Evolutionary conservation across 92 coral and sea anemone species (phyloP).

Genomic region (Parazoanthus swiftii): DNA sequence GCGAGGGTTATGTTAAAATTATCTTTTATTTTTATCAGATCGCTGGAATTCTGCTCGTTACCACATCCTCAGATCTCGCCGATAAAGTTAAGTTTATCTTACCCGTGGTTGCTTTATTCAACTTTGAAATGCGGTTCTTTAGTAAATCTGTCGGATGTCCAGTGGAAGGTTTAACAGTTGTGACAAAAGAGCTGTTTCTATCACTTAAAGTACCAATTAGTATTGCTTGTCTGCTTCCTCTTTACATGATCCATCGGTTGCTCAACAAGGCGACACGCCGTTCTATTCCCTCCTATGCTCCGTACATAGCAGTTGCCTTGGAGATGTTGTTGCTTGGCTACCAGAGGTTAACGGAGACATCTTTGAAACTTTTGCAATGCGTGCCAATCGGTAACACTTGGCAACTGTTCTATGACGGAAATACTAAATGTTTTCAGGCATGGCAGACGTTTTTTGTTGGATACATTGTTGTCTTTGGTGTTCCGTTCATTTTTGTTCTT

Average conservation of each 20-base stretch:
- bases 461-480: neutral
- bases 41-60: neutral
- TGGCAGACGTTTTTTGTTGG: constrained; percentile 40
- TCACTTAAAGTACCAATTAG: constrained; percentile 35
- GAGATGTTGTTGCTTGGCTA: constrained; percentile 48
- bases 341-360: constrained; percentile 34
- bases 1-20: neutral
- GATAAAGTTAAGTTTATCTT: constrained; percentile 2
- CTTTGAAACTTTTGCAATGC: constrained; percentile 43
- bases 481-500: neutral
- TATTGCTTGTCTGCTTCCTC: neutral
- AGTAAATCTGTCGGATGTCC: constrained; percentile 38
- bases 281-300: neutral
- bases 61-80: neutral
- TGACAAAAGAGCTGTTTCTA: constrained; percentile 48
- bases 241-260: constrained; percentile 21
- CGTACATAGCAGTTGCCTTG: constrained; percentile 27
- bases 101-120: constrained; percentile 29
- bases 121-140: constrained; percentile 32
- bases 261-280: neutral
- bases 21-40: neutral
- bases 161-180: constrained; percentile 44
- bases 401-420: constrained; percentile 41
- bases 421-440: constrained; percentile 46
- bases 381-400: constrained; percentile 39